A percentile compares a stretch with the other conserved stretches of the same genome.
phyloP scores from a whole-genome alignment of 2,113 vertebrate species.

The Eulemur rufifrons region DNA sequence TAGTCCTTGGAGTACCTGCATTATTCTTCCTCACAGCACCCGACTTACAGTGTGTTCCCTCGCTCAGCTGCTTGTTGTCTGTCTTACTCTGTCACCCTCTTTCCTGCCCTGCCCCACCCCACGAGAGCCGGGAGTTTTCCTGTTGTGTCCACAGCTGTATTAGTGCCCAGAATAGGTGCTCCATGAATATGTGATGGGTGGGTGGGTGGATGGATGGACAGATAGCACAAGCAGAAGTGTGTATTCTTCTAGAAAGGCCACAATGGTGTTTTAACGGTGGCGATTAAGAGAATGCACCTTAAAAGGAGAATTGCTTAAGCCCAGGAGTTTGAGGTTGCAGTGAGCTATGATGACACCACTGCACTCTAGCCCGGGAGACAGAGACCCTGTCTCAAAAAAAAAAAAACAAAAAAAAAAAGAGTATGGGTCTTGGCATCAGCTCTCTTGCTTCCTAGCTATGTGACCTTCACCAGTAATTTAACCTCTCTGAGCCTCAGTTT shows the following conservation, averaged over 20 bases:
- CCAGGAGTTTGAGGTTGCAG: no score
- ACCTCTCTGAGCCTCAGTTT: background rate
- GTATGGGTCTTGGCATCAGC: accelerated
- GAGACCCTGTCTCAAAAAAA: no score
- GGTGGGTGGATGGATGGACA: background rate
- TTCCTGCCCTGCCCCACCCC: background rate
- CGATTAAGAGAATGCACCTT: background rate
- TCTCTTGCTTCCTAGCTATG: background rate
- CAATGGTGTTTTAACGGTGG: accelerated
- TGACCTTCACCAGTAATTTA: background rate
- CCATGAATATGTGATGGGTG: accelerated
- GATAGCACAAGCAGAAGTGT: background rate
- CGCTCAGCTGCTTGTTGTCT: background rate
- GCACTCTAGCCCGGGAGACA: no score
- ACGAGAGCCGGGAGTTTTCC: background rate
- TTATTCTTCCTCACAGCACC: background rate
- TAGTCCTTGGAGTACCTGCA: no score
- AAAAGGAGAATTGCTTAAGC: no score
- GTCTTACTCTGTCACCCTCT: background rate
- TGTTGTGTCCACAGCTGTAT: background rate
- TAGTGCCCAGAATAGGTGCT: background rate
- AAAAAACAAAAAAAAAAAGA: background rate
- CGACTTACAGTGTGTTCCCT: accelerated
- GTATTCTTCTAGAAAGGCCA: background rate
- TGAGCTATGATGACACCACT: no score